phyloP scores from a whole-genome alignment of 2,888 invertebrate species.

The Torymus auratus region DNA sequence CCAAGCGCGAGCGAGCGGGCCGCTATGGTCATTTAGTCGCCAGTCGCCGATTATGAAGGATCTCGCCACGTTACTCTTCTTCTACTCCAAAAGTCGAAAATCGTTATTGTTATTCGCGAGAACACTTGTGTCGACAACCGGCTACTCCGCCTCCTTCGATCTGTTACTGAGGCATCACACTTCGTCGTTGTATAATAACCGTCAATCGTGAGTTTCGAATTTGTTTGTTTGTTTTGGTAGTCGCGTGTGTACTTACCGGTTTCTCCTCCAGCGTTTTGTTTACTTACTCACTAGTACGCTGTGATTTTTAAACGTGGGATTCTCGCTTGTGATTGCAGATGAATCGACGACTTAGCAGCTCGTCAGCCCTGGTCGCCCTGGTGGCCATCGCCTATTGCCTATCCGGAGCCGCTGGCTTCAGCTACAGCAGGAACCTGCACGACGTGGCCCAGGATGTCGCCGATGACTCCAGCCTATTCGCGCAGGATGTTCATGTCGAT shows the following conservation, averaged over 20 bases:
- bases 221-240: too few relatives aligned
- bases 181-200: too few relatives aligned
- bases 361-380: constrained; percentile 4
- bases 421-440: constrained; percentile 48
- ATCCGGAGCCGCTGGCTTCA: constrained; percentile 12
- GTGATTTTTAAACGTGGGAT: not conserved
- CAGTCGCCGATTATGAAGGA: constrained; percentile 9
- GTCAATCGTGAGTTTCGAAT: too few relatives aligned
- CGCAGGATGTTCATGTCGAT: constrained; percentile 50
- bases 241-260: too few relatives aligned
- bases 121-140: not conserved
- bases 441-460: constrained; percentile 54
- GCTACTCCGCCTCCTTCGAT: too few relatives aligned
- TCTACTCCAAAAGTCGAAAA: too few relatives aligned
- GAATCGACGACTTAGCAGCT: constrained; percentile 24
- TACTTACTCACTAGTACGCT: too few relatives aligned
- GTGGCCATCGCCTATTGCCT: not conserved
- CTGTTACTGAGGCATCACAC: too few relatives aligned
- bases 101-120: too few relatives aligned
- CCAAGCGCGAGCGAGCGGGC: not conserved
- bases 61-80: not conserved
- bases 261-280: too few relatives aligned
- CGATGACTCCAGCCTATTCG: constrained; percentile 44
- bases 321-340: constrained; percentile 36
- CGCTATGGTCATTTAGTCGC: not conserved